Evolutionary conservation across 2,113 vertebrate species (phyloP).

Genomic region (Taurulus bubalis): DNA sequence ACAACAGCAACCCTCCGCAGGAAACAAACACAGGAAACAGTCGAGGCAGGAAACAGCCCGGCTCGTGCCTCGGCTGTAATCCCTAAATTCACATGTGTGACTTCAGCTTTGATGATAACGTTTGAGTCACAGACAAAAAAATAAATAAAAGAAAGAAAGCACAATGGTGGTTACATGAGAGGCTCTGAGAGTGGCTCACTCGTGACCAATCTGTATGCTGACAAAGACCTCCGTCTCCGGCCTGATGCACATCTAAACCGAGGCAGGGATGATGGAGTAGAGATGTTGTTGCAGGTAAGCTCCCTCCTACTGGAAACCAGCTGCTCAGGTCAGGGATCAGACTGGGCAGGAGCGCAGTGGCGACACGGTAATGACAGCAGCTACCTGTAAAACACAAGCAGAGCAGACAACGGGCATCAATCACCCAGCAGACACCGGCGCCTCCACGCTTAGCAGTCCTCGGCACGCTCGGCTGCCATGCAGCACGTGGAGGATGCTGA

Average conservation of each 20-base stretch:
- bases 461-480: not conserved
- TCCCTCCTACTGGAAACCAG: slow-evolving; percentile 64
- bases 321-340: slow-evolving; percentile 61
- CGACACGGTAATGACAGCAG: slow-evolving; percentile 57
- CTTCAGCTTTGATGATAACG: slow-evolving; percentile 2
- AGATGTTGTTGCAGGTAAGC: slow-evolving; percentile 41
- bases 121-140: slow-evolving; percentile 11
- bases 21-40: not conserved
- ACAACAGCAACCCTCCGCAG: slow-evolving; percentile 22
- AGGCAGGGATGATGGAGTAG: slow-evolving; percentile 62
- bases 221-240: slow-evolving; percentile 30
- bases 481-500: not conserved
- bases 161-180: slow-evolving; percentile 36
- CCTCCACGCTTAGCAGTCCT: not conserved
- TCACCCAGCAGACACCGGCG: slow-evolving; percentile 34
- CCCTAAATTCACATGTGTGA: slow-evolving; percentile 24
- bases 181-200: slow-evolving; percentile 18
- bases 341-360: slow-evolving; percentile 37
- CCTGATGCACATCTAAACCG: slow-evolving; percentile 42
- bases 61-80: slow-evolving; percentile 14
- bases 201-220: slow-evolving; percentile 15
- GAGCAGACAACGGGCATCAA: slow-evolving; percentile 65
- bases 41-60: slow-evolving; percentile 19
- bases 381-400: slow-evolving; percentile 74
- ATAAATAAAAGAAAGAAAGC: not conserved